Base-by-base conservation (phyloP, 2,113 vertebrate species). In the Sceloporus undulatus region DNA sequence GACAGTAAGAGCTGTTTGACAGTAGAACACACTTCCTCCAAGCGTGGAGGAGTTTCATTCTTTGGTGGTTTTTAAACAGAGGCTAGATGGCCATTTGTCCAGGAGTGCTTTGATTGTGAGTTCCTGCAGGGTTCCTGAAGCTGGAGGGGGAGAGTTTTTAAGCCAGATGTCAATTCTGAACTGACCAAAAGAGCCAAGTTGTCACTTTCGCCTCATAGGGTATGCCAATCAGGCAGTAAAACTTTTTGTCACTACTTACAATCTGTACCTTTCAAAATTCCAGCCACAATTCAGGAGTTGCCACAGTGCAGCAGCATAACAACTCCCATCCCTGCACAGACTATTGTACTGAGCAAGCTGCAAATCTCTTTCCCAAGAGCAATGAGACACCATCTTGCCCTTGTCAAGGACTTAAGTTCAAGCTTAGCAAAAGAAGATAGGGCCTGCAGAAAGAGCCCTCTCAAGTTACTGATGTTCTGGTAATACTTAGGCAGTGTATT, bases 381-480 rank as follows among this genome's bases (percentile, higher is more conserved):
- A 85, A 70, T n/a, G n/a, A 27, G 34, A 86, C 27, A 42, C 73
- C 25, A 38, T 65, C 21, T 86, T 71, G 5, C 42, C 68, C 34
- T 76, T 38, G 48, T 86, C 84, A 86, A 89, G 71, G 84, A 74
- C 88, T 81, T 25, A 11, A 38, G 16, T 70, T 85, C 29, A 52
- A 62, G n/a, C 77, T 73, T n/a, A 66, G 48, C 9, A 81, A 80
- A 74, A 59, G 3, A 9, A 29, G 42, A 21, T 42, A n/a, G 56
- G 25, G 38, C 23, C 40, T 76, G 40, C 83, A 89, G 2, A 68
- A 75, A 16, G 29, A 13, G 25, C 0, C 27, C 18, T 84, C 79
- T 89, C 84, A 56, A 27, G 71, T 82, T 89, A 82, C 78, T 42
- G 42, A 56, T 79, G 75, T 54, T 29, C 56, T 18, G 40, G 29